phyloP scores from a whole-genome alignment of 2,113 vertebrate species.

The Nesoenas mayeri region DNA sequence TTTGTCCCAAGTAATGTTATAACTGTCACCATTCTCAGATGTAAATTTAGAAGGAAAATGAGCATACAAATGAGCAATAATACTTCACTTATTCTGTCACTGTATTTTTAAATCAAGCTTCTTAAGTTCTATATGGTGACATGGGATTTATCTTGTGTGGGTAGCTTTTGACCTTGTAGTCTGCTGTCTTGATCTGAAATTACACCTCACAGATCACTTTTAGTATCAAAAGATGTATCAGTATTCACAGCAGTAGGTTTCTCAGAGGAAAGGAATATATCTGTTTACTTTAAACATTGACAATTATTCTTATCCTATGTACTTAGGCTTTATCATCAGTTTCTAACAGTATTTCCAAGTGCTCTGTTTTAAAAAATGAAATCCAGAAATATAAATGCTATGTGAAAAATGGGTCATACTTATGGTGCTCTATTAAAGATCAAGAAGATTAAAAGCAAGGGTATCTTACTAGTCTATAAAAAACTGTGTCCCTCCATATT shows the following conservation, averaged over 20 bases:
- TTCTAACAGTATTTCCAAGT: neutral
- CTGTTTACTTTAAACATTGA: neutral
- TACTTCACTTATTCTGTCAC: neutral
- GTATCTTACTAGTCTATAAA: neutral
- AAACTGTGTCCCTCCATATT: accelerated
- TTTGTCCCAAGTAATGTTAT: neutral
- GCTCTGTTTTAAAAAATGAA: neutral
- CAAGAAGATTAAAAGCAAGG: neutral
- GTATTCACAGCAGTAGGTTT: neutral
- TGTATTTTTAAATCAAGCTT: neutral
- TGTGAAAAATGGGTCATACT: neutral
- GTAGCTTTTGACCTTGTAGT: constrained; percentile 11
- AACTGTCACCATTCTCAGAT: neutral
- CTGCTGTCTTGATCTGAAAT: constrained; percentile 39
- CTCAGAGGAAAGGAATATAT: neutral
- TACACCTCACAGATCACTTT: neutral
- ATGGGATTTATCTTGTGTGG: neutral
- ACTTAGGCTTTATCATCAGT: neutral
- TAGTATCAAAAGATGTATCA: constrained; percentile 27
- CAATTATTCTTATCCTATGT: constrained; percentile 5
- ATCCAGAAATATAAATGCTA: neutral
- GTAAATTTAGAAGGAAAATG: neutral
- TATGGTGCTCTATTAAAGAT: neutral
- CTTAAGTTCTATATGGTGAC: neutral
- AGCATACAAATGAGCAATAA: neutral